Conservation (phyloP, 2,113 vertebrate genomes). For the Machaerirhynchus nigripectus region DNA sequence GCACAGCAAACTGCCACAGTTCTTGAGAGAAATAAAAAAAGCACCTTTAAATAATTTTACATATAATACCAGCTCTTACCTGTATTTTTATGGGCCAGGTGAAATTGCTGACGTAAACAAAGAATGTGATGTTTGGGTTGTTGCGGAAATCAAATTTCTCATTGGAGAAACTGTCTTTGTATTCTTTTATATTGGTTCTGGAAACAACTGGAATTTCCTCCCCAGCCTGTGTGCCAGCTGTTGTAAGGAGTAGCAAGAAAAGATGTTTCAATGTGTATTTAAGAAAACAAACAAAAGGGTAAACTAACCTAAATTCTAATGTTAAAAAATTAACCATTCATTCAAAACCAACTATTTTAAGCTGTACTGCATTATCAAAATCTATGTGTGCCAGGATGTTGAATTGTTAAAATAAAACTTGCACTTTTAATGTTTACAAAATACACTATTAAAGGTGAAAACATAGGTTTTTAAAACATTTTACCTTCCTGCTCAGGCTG, state of each 20-base stretch:
- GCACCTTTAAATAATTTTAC: background rate
- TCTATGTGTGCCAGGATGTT: background rate
- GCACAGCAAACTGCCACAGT: background rate
- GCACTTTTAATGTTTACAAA: background rate
- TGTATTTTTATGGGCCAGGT: conserved; percentile 99
- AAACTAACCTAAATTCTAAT: background rate
- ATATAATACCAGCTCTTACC: conserved; percentile 59
- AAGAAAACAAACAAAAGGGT: background rate
- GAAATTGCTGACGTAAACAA: conserved; percentile 98
- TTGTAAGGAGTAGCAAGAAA: background rate
- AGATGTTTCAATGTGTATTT: background rate
- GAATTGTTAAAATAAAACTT: background rate
- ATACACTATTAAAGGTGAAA: background rate
- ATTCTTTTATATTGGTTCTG: conserved; percentile 92
- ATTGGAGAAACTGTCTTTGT: conserved; percentile 97
- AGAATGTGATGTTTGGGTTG: conserved; percentile 97
- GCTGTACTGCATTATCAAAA: background rate
- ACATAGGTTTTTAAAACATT: fast-evolving
- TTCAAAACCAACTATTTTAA: background rate
- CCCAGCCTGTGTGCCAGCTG: conserved; percentile 93
- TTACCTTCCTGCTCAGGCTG: background rate
- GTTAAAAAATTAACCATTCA: background rate
- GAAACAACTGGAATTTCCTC: conserved; percentile 94
- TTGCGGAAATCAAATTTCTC: conserved; percentile 99
- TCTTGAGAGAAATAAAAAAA: background rate